A percentile compares a stretch with the other conserved stretches of the same genome.
phyloP scores from a whole-genome alignment of 2,888 invertebrate genomes.

The Lypha dubia region DNA sequence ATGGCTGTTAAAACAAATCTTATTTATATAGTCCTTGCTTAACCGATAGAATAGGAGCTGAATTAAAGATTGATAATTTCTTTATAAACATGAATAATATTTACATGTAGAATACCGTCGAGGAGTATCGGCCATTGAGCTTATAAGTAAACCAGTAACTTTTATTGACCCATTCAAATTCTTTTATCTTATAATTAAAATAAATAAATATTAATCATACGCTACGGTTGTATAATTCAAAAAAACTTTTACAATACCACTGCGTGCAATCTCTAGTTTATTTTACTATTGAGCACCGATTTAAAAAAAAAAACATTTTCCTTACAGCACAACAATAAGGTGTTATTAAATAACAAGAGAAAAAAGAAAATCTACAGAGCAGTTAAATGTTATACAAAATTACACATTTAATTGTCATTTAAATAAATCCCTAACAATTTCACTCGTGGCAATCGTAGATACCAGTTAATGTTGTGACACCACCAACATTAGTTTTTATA shows the following conservation, averaged over 20 bases:
- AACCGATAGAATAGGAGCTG: too few species aligned
- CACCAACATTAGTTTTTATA: slow-evolving; percentile 56
- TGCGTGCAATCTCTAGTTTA: neutral
- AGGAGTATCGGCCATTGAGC: too few species aligned
- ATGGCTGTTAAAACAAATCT: too few species aligned
- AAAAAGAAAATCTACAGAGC: neutral
- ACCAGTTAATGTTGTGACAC: slow-evolving; percentile 59
- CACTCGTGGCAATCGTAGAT: slow-evolving; percentile 56
- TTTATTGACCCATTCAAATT: too few species aligned
- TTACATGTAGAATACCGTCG: too few species aligned
- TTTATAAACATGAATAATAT: too few species aligned
- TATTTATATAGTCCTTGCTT: too few species aligned
- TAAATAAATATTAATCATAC: neutral
- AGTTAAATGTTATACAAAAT: slow-evolving; percentile 53
- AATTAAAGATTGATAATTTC: too few species aligned
- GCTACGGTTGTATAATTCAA: neutral
- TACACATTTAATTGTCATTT: slow-evolving; percentile 70
- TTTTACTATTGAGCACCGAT: neutral
- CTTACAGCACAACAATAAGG: neutral
- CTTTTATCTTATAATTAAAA: neutral
- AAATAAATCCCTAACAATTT: slow-evolving; percentile 64
- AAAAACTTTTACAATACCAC: neutral
- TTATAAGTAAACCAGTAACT: too few species aligned
- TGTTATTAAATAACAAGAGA: slow-evolving; percentile 15
- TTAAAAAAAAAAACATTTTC: slow-evolving; percentile 16